Conservation (phyloP, 2,888 invertebrate species). For the Euplexia lucipara region DNA sequence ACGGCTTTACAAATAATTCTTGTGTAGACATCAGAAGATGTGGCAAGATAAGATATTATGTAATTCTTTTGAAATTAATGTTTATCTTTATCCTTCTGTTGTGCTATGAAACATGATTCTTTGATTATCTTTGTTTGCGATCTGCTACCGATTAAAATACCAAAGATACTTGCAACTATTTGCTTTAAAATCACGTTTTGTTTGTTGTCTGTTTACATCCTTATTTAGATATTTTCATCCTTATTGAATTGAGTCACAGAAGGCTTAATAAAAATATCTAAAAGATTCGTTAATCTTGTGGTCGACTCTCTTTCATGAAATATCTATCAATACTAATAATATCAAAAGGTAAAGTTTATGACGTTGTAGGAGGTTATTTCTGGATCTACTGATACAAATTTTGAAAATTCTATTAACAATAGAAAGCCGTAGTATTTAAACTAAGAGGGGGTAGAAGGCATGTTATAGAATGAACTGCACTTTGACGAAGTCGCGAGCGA, state of each 20-base stretch:
- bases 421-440: no score
- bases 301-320: no score
- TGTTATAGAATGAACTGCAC: no score
- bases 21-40: conserved; percentile 17
- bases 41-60: conserved; percentile 28
- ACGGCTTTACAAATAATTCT: conserved; percentile 30
- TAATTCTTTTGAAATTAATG: conserved; percentile 21
- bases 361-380: no score
- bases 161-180: not conserved
- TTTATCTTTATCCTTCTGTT: conserved; percentile 31
- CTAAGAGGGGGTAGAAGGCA: no score
- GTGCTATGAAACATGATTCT: conserved; percentile 19
- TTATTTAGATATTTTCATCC: not conserved
- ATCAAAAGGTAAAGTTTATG: no score
- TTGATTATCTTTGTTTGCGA: conserved; percentile 12
- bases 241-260: not conserved
- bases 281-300: no score
- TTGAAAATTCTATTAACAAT: no score
- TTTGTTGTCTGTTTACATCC: not conserved
- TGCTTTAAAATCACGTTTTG: not conserved
- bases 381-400: no score
- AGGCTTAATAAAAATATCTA: no score
- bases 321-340: no score
- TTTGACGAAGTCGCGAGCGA: no score
- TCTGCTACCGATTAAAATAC: conserved; percentile 30